These are phyloP conservation scores for Gobius niger DNA, from an alignment of 2,113 vertebrate genomes.

Conservation along the genomic window DNA sequence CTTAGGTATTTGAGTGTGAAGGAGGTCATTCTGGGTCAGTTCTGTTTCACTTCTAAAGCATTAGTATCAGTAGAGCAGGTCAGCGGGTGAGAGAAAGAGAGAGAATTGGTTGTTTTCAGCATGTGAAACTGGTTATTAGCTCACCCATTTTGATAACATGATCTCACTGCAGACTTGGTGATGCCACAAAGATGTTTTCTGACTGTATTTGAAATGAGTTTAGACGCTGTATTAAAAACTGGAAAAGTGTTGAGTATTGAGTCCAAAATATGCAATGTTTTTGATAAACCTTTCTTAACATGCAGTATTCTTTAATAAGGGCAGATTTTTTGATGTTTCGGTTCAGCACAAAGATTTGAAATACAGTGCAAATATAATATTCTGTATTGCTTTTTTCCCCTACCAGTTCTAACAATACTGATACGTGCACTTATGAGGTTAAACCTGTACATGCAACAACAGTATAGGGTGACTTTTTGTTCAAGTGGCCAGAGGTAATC, in stretches of 20 bases:
- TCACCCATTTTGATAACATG: slow-evolving; percentile 36
- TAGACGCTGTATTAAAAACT: not conserved
- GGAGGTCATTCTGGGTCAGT: slow-evolving; percentile 59
- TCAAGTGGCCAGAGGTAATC: slow-evolving; percentile 41
- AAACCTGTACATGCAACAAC: too few relatives aligned
- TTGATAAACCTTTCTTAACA: too few relatives aligned
- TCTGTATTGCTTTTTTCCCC: too few relatives aligned
- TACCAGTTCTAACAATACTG: too few relatives aligned
- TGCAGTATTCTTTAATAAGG: too few relatives aligned
- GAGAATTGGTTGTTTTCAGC: slow-evolving; percentile 35
- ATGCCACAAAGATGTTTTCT: not conserved
- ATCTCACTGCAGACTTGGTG: slow-evolving; percentile 22
- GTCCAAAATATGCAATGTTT: too few relatives aligned
- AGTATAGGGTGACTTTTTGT: slow-evolving; percentile 4
- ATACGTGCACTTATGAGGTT: too few relatives aligned
- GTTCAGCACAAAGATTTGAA: too few relatives aligned
- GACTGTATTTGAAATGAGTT: not conserved
- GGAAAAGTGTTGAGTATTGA: too few relatives aligned
- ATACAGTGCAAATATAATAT: too few relatives aligned
- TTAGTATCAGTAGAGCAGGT: slow-evolving; percentile 17
- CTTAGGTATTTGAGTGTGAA: slow-evolving; percentile 52
- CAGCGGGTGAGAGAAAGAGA: slow-evolving; percentile 12
- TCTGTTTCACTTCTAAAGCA: slow-evolving; percentile 45
- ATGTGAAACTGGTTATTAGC: slow-evolving; percentile 34
- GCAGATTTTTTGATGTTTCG: too few relatives aligned